Evolutionary conservation across 2,113 vertebrate genomes (phyloP).

Genomic region (Jacana jacana): DNA sequence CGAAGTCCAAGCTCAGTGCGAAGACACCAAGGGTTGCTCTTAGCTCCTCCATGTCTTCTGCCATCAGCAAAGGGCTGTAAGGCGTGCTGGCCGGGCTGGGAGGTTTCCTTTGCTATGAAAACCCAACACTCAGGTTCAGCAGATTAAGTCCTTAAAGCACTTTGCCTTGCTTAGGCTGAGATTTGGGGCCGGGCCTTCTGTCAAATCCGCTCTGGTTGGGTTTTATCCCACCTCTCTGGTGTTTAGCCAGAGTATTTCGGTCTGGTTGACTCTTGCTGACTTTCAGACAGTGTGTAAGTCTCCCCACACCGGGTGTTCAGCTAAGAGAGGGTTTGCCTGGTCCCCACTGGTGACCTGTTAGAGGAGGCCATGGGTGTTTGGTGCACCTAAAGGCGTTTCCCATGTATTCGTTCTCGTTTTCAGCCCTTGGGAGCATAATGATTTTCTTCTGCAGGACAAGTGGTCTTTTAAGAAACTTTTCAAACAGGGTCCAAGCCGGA

Average conservation of each 20-base stretch:
- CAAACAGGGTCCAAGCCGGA: not conserved
- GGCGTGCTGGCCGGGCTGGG: accelerated
- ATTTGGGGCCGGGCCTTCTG: accelerated
- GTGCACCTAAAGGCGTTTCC: not conserved
- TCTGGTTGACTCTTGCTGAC: not conserved
- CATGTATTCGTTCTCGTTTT: accelerated
- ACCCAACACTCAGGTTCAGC: not conserved
- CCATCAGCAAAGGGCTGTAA: not conserved
- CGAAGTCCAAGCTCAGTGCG: not conserved
- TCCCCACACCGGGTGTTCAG: not conserved
- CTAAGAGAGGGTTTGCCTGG: not conserved
- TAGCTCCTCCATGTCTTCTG: not conserved
- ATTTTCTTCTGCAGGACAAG: not conserved
- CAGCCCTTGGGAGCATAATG: accelerated
- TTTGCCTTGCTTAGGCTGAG: not conserved
- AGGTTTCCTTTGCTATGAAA: not conserved
- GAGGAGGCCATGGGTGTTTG: not conserved
- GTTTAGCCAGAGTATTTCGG: not conserved
- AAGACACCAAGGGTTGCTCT: not conserved
- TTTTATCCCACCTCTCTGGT: not conserved
- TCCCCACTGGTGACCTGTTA: not conserved
- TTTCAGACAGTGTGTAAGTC: not conserved
- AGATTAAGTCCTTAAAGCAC: not conserved
- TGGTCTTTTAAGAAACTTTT: not conserved
- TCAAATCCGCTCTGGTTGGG: not conserved